Evolutionary conservation across 2,888 invertebrate species (phyloP).

Genomic region (Dendrolimus pini): DNA sequence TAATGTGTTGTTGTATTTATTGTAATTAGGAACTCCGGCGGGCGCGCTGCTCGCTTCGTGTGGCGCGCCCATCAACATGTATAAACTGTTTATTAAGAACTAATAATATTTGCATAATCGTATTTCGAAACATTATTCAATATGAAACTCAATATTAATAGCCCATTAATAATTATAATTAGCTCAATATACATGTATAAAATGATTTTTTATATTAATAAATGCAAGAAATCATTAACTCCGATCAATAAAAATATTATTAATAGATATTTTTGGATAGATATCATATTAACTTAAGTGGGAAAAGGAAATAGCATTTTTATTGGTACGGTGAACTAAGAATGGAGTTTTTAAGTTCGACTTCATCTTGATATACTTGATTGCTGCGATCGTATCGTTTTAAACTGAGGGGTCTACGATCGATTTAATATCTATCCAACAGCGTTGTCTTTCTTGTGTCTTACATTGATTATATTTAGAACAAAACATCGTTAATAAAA

Average conservation of each 20-base stretch:
- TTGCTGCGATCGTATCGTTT: background rate
- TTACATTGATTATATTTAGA: background rate
- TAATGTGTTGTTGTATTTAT: slow-evolving; percentile 71
- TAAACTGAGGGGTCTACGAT: background rate
- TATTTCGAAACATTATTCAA: slow-evolving; percentile 54
- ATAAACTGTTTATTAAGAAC: slow-evolving; percentile 70
- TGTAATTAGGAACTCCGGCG: slow-evolving; percentile 50
- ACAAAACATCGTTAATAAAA: background rate
- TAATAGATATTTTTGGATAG: slow-evolving; percentile 32
- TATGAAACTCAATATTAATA: slow-evolving; percentile 69
- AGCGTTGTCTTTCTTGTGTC: background rate
- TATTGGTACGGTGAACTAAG: slow-evolving; percentile 26
- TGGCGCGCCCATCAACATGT: slow-evolving; percentile 54
- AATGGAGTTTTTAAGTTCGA: slow-evolving; percentile 26
- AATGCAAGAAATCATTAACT: slow-evolving; percentile 50
- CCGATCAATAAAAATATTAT: slow-evolving; percentile 49
- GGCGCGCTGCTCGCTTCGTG: slow-evolving; percentile 29
- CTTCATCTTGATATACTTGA: slow-evolving; percentile 4
- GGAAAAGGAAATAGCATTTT: slow-evolving; percentile 41
- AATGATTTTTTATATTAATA: slow-evolving; percentile 46
- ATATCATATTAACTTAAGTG: slow-evolving; percentile 38
- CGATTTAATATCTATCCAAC: background rate
- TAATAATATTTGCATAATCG: slow-evolving; percentile 73
- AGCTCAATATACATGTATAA: slow-evolving; percentile 51
- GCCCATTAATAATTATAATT: slow-evolving; percentile 63